Evolutionary conservation across 92 coral and sea anemone genomes (phyloP).

Genomic region (Meandrina meandrites): DNA sequence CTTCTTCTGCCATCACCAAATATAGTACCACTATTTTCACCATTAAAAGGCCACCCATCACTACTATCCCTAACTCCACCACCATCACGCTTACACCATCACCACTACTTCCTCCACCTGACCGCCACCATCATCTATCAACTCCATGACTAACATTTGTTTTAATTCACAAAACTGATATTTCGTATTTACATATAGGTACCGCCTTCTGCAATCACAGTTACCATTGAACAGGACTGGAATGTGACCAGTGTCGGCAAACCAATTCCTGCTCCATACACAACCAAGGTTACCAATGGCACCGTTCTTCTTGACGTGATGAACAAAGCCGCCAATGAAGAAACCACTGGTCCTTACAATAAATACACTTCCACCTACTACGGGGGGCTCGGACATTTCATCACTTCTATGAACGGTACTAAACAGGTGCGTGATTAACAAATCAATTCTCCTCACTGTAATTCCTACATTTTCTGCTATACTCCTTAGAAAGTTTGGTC

Average conservation of each 20-base stretch:
- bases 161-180: background rate
- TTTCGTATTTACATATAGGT: background rate
- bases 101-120: background rate
- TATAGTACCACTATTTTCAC: too few relatives aligned
- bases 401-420: conserved; percentile 30
- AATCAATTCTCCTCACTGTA: background rate
- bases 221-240: conserved; percentile 40
- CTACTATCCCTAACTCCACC: too few relatives aligned
- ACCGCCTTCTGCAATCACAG: conserved; percentile 35
- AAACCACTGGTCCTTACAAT: conserved; percentile 20
- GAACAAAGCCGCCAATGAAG: conserved; percentile 29
- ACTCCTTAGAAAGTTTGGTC: background rate
- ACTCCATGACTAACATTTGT: background rate
- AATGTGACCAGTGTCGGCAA: conserved; percentile 5
- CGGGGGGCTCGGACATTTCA: conserved; percentile 22
- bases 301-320: conserved; percentile 14
- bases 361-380: conserved; percentile 15
- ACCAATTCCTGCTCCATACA: conserved; percentile 27
- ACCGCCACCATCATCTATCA: too few relatives aligned
- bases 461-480: background rate
- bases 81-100: background rate
- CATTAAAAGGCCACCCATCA: too few relatives aligned
- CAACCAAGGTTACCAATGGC: conserved; percentile 19
- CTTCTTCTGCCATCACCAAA: too few relatives aligned
- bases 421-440: conserved; percentile 12